Conservation (phyloP, 2,888 invertebrate genomes). For the Vanessa cardui region DNA sequence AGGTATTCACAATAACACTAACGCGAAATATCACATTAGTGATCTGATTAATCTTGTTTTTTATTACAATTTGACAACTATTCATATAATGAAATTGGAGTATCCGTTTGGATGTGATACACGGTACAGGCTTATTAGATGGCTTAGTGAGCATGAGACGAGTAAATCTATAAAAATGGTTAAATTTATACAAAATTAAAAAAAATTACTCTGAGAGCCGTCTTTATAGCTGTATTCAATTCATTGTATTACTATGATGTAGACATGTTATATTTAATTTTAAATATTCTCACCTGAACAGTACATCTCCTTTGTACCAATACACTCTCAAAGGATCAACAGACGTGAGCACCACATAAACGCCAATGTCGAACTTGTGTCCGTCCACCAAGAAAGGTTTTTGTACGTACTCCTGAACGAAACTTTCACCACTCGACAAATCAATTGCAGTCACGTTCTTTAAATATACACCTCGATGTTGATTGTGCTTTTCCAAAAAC, state of each 20-base stretch:
- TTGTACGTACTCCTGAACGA: conserved; percentile 95
- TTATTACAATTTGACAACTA: too few relatives aligned
- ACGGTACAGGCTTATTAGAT: too few relatives aligned
- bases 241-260: not conserved
- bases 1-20: too few relatives aligned
- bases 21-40: too few relatives aligned
- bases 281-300: conserved; percentile 86
- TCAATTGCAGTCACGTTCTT: conserved; percentile 87
- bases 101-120: too few relatives aligned
- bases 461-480: conserved; percentile 93
- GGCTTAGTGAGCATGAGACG: too few relatives aligned
- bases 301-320: conserved; percentile 93
- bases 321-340: conserved; percentile 95
- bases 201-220: too few relatives aligned
- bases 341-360: conserved; percentile 96
- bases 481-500: conserved; percentile 96
- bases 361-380: conserved; percentile 97
- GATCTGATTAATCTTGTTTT: too few relatives aligned
- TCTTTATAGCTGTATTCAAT: too few relatives aligned
- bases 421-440: conserved; percentile 87
- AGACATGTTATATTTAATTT: not conserved
- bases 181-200: too few relatives aligned
- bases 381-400: conserved; percentile 95
- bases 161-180: too few relatives aligned
- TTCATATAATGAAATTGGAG: too few relatives aligned